A percentile compares a stretch with the other conserved stretches of the same genome.
phyloP scores from a whole-genome alignment of 2,113 vertebrate species.

The Sturnira hondurensis region DNA sequence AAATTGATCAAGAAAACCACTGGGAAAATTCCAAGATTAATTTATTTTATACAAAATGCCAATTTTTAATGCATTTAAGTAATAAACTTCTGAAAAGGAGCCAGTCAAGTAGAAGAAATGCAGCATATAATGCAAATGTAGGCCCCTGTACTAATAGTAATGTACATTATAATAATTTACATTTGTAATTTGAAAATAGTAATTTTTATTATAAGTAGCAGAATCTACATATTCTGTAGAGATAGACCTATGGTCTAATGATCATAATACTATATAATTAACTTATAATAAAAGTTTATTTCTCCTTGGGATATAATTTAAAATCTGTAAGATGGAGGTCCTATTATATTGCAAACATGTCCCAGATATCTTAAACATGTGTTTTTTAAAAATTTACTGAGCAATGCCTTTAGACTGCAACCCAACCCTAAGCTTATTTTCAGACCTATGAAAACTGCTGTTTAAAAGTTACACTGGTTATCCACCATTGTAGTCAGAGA shows the following conservation, averaged over 20 bases:
- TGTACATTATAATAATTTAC: background rate
- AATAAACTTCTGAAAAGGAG: background rate
- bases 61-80: constrained; percentile 45
- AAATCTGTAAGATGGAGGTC: background rate
- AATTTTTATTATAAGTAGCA: background rate
- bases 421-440: background rate
- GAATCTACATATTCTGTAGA: background rate
- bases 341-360: background rate
- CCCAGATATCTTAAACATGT: background rate
- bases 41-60: background rate
- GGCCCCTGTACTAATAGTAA: background rate
- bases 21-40: constrained; percentile 15
- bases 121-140: background rate
- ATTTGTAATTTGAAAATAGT: background rate
- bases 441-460: background rate
- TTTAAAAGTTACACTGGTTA: background rate
- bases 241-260: background rate
- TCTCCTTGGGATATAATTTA: background rate
- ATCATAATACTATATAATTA: background rate
- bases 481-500: background rate
- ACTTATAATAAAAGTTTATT: background rate
- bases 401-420: background rate
- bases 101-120: background rate
- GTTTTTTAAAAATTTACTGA: background rate
- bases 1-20: background rate